phyloP scores from a whole-genome alignment of 1,140 invertebrate species.

The Drepana arcuata region DNA sequence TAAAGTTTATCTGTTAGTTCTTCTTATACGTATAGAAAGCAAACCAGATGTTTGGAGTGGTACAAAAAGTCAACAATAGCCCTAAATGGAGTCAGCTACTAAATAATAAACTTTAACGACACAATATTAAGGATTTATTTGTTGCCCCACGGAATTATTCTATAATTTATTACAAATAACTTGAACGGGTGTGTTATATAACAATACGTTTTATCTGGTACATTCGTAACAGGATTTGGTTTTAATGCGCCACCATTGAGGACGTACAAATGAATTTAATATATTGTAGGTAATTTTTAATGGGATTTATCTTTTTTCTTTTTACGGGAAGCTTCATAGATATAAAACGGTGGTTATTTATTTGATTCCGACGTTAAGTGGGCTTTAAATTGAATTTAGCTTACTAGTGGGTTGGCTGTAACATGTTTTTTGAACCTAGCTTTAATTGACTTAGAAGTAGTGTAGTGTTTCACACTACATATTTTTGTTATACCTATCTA shows the following conservation, averaged over 20 bases:
- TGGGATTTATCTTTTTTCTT: constrained; percentile 21
- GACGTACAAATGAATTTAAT: constrained; percentile 8
- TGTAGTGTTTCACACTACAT: background rate
- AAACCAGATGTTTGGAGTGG: constrained; percentile 52
- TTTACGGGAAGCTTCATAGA: background rate
- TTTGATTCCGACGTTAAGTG: background rate
- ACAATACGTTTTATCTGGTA: constrained; percentile 14
- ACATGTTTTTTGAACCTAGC: background rate
- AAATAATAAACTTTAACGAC: constrained; percentile 71
- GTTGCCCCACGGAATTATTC: constrained; percentile 55
- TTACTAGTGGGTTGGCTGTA: background rate
- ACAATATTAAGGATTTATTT: constrained; percentile 70
- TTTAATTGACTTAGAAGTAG: background rate
- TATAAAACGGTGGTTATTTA: background rate
- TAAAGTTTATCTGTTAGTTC: constrained; percentile 27
- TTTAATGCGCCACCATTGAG: constrained; percentile 41
- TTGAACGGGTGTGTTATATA: constrained; percentile 14
- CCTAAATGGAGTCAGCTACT: constrained; percentile 61
- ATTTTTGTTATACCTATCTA: background rate
- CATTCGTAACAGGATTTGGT: constrained; percentile 49
- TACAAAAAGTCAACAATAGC: constrained; percentile 48
- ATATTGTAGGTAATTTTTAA: constrained; percentile 26
- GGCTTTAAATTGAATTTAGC: background rate
- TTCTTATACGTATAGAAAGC: constrained; percentile 17
- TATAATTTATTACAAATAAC: constrained; percentile 62